These are phyloP conservation scores for Vespertilio murinus DNA, from an alignment of 2,797 vertebrate genomes.

Conservation along the genomic window DNA sequence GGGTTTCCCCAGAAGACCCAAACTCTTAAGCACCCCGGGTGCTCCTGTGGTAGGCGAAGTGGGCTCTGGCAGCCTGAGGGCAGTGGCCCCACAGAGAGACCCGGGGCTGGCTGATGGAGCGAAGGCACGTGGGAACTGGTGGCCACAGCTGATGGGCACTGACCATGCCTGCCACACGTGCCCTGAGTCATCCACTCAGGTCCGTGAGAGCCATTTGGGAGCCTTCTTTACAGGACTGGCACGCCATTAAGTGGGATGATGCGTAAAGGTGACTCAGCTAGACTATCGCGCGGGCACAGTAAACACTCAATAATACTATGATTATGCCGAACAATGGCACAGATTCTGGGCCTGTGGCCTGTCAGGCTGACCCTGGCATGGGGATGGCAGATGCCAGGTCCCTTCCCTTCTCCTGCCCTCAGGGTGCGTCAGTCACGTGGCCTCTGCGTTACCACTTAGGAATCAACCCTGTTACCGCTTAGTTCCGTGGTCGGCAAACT, in stretches of 20 bases:
- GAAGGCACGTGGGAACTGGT: not conserved
- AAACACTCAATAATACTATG: not conserved
- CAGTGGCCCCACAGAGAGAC: not conserved
- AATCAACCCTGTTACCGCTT: too few relatives aligned
- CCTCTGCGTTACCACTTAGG: too few relatives aligned
- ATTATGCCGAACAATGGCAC: not conserved
- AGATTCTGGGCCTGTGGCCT: not conserved
- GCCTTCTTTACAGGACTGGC: not conserved
- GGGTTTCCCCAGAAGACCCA: not conserved
- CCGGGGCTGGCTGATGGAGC: not conserved
- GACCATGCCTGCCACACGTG: not conserved
- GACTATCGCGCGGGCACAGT: not conserved
- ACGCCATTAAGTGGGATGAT: not conserved
- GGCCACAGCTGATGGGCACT: not conserved
- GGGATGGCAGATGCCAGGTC: too few relatives aligned
- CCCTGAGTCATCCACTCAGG: not conserved
- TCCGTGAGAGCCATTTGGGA: not conserved
- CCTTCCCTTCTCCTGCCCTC: not conserved
- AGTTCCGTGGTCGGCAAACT: too few relatives aligned
- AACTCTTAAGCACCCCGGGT: not conserved
- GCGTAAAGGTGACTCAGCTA: not conserved
- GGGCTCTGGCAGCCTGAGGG: not conserved
- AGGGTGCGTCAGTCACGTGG: accelerated
- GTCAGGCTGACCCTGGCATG: not conserved
- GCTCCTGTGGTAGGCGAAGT: not conserved